Conservation (phyloP, 2,797 vertebrate species). For the Cercopithecus petaurista region DNA sequence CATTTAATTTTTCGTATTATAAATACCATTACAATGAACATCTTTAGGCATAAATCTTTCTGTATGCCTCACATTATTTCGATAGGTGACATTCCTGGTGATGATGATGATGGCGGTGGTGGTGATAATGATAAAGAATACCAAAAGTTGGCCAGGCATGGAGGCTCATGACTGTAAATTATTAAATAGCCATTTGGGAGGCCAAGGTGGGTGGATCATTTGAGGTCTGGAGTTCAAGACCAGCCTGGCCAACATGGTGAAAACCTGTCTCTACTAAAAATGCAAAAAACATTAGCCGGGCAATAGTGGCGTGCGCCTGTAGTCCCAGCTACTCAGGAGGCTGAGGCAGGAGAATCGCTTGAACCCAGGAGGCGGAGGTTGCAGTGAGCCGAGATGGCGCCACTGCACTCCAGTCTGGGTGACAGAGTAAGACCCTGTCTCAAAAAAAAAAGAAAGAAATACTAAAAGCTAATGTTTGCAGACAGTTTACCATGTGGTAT, state of each 20-base stretch:
- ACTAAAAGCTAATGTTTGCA: background rate
- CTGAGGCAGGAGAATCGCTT: background rate
- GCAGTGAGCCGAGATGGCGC: background rate
- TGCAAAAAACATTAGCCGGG: background rate
- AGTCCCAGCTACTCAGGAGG: background rate
- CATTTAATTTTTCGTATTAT: background rate
- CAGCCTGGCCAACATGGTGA: background rate
- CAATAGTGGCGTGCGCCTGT: background rate
- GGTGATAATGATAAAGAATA: background rate
- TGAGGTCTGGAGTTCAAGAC: background rate
- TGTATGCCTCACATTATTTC: background rate
- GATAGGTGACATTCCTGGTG: background rate
- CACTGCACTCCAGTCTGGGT: background rate
- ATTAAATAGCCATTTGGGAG: background rate
- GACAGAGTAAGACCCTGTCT: background rate
- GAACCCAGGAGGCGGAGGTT: background rate
- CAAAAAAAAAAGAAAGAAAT: background rate
- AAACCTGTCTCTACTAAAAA: background rate
- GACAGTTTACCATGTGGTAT: background rate
- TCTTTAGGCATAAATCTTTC: background rate
- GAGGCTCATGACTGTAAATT: background rate
- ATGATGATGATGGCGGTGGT: background rate
- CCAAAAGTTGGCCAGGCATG: background rate
- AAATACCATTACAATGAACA: background rate
- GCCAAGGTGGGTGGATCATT: background rate